These are phyloP conservation scores for Sceloporus tristichus DNA, from an alignment of 2,113 vertebrate species.

Conservation along the genomic window DNA sequence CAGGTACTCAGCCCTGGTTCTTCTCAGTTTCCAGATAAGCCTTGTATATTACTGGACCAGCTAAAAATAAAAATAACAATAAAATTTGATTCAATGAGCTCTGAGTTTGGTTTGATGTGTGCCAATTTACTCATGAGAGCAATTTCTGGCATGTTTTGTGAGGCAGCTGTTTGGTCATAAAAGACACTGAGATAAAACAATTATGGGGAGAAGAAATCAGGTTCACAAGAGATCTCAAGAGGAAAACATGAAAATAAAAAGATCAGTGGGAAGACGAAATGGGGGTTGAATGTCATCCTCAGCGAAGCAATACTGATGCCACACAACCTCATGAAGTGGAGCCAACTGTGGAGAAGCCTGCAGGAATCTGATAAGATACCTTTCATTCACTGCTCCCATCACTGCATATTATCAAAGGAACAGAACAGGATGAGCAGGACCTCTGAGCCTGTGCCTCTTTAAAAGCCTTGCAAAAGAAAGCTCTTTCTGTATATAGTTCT, in stretches of 20 bases:
- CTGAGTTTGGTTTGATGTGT: background rate
- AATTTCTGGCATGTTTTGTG: background rate
- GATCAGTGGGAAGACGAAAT: background rate
- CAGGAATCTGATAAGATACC: conserved; percentile 48
- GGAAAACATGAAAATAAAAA: fast-evolving
- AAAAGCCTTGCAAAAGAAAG: conserved; percentile 34
- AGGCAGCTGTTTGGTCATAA: background rate
- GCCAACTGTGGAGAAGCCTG: conserved; percentile 17
- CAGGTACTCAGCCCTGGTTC: background rate
- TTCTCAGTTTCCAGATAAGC: background rate
- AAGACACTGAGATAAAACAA: conserved; percentile 32
- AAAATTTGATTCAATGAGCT: background rate
- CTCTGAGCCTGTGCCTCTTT: conserved; percentile 3
- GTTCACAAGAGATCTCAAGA: background rate
- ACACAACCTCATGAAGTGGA: conserved; percentile 35
- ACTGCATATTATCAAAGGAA: conserved; percentile 35
- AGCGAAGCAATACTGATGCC: conserved; percentile 38
- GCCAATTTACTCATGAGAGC: background rate
- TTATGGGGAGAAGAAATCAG: conserved; percentile 38
- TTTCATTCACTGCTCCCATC: conserved; percentile 4
- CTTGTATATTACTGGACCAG: background rate
- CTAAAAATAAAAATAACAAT: background rate
- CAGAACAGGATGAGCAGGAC: conserved; percentile 35
- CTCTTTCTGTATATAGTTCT: conserved; percentile 26
- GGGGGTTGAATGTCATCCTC: conserved; percentile 11